A percentile compares a stretch with the other conserved stretches of the same genome.
Evolutionary conservation across 1,140 invertebrate species (phyloP).

Genomic region (Drosophila prosaltans): DNA sequence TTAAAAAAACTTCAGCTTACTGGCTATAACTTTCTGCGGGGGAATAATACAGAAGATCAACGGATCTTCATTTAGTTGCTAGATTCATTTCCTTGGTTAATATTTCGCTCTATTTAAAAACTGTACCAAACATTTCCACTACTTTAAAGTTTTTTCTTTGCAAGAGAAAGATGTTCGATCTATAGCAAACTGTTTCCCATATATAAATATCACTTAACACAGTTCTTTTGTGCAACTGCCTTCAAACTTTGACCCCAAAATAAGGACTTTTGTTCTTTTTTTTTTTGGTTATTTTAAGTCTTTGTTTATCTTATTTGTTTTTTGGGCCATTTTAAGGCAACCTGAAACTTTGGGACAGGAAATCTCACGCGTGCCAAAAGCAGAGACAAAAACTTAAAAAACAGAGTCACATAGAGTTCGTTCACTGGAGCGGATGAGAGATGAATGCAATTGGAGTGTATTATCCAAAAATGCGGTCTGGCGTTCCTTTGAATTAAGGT

Average conservation of each 20-base stretch:
- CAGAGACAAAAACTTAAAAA: slow-evolving; percentile 1
- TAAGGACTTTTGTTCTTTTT: not conserved
- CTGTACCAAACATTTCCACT: too few species aligned
- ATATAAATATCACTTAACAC: too few species aligned
- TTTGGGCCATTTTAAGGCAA: slow-evolving; percentile 58
- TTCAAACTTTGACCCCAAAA: not conserved
- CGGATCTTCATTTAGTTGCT: too few species aligned
- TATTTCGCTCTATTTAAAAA: too few species aligned
- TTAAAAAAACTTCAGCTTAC: too few species aligned
- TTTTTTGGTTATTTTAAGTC: slow-evolving; percentile 6
- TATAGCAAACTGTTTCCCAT: too few species aligned
- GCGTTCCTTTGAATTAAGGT: slow-evolving; percentile 77
- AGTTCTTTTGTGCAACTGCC: too few species aligned
- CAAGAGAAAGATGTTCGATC: too few species aligned
- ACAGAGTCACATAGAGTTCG: slow-evolving; percentile 12
- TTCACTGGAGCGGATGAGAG: slow-evolving; percentile 53
- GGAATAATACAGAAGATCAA: too few species aligned
- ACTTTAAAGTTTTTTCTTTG: too few species aligned
- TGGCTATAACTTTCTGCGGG: too few species aligned
- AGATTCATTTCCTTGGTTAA: too few species aligned
- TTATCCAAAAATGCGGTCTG: slow-evolving; percentile 79
- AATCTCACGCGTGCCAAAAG: slow-evolving; percentile 73
- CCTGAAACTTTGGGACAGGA: slow-evolving; percentile 62
- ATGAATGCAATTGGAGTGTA: slow-evolving; percentile 49
- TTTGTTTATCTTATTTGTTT: slow-evolving; percentile 14